Conservation (phyloP, 2,113 vertebrate species). For the Melanotaenia duboulayi region DNA sequence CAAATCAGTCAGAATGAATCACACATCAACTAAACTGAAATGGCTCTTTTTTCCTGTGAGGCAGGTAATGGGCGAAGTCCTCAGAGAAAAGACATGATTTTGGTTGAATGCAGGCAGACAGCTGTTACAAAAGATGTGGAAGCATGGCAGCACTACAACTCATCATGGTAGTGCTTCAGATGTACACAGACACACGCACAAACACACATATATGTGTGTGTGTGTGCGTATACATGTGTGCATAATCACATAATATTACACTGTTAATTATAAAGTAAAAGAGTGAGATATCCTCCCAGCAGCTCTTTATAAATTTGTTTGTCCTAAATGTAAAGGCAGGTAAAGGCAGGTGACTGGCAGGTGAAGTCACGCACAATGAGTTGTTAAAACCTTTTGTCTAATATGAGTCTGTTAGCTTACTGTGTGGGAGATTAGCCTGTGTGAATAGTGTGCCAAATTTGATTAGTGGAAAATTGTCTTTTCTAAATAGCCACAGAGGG, state of each 20-base stretch:
- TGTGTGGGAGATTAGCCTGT: conserved; percentile 50
- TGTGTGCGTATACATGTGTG: no score
- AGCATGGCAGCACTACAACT: not conserved
- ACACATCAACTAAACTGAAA: conserved; percentile 47
- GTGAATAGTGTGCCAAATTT: conserved; percentile 53
- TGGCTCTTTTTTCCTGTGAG: conserved; percentile 36
- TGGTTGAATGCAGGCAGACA: conserved; percentile 25
- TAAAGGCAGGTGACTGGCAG: conserved; percentile 29
- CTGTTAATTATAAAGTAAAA: no score
- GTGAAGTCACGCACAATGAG: no score
- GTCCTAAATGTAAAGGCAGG: conserved; percentile 2
- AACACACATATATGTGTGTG: no score
- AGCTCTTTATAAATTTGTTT: no score
- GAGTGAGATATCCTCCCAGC: no score
- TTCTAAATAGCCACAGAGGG: conserved; percentile 17
- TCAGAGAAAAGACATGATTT: conserved; percentile 11
- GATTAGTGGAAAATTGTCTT: conserved; percentile 37
- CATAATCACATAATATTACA: not conserved
- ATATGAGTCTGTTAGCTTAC: conserved; percentile 50
- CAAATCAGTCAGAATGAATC: conserved; percentile 55
- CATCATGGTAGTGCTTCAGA: not conserved
- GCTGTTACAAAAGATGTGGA: conserved; percentile 5
- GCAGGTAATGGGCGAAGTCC: conserved; percentile 51
- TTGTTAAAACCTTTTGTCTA: conserved; percentile 49
- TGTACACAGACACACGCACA: conserved; percentile 5